phyloP scores from a whole-genome alignment of 2,113 vertebrate species.

The Thunnus maccoyii region DNA sequence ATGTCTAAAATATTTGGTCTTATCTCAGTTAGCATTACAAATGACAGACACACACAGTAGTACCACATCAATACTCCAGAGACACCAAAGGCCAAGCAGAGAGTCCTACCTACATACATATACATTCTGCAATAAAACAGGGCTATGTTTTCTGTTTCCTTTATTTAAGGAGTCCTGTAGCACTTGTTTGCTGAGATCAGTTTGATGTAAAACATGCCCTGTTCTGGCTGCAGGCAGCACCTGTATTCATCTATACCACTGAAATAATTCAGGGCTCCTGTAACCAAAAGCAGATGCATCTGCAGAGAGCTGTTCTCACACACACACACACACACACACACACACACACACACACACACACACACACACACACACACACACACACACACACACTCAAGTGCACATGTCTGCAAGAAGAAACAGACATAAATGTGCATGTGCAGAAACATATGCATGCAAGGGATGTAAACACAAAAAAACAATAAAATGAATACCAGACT shows the following conservation, averaged over 20 bases:
- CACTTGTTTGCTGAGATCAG: constrained; percentile 33
- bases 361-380: constrained; percentile 27
- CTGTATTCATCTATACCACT: constrained; percentile 49
- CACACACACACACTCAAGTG: neutral
- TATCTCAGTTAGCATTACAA: neutral
- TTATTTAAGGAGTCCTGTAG: constrained; percentile 33
- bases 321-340: constrained; percentile 35
- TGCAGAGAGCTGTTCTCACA: constrained; percentile 37
- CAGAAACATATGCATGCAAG: constrained; percentile 31
- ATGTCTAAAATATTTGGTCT: neutral
- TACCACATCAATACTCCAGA: neutral
- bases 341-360: neutral
- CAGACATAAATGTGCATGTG: neutral
- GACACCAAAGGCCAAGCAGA: constrained; percentile 4
- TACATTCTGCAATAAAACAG: constrained; percentile 44
- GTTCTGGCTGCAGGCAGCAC: constrained; percentile 59
- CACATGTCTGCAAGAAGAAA: constrained; percentile 2
- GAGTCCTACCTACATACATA: constrained; percentile 29
- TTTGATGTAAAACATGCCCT: constrained; percentile 63
- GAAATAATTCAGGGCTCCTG: constrained; percentile 54
- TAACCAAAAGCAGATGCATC: constrained; percentile 74
- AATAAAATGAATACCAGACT: constrained; percentile 43
- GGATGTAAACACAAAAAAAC: constrained; percentile 39
- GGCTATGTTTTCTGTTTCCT: constrained; percentile 51
- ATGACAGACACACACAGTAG: neutral